phyloP scores from a whole-genome alignment of 2,113 vertebrate genomes.

The Daubentonia madagascariensis region DNA sequence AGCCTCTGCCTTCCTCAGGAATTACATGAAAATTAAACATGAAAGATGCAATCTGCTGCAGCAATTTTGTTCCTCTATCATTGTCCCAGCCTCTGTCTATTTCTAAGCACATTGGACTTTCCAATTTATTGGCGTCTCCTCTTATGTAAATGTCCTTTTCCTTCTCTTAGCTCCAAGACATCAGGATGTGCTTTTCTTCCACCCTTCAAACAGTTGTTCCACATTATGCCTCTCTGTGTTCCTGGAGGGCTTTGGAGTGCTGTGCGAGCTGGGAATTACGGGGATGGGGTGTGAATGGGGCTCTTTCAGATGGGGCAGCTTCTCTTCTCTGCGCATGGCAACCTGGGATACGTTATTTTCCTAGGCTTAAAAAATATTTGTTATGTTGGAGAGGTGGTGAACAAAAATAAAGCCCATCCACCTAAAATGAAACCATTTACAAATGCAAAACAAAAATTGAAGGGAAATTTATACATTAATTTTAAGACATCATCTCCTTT shows the following conservation, averaged over 20 bases:
- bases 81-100: slow-evolving; percentile 62
- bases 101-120: slow-evolving; percentile 64
- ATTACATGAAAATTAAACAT: slow-evolving; percentile 62
- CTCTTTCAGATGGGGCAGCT: not conserved
- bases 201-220: slow-evolving; percentile 73
- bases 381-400: slow-evolving; percentile 7
- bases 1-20: slow-evolving; percentile 57
- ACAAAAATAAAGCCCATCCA: slow-evolving; percentile 3
- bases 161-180: slow-evolving; percentile 68
- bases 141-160: slow-evolving; percentile 76
- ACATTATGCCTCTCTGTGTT: slow-evolving; percentile 45
- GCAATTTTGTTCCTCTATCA: slow-evolving; percentile 50
- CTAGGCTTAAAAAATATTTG: not conserved
- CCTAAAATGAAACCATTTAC: not conserved
- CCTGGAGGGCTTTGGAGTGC: not conserved
- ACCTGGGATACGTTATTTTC: not conserved
- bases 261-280: slow-evolving; percentile 58
- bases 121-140: slow-evolving; percentile 27
- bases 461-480: not conserved
- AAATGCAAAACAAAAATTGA: not conserved
- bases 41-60: slow-evolving; percentile 69
- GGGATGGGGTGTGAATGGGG: not conserved
- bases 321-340: not conserved
- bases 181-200: slow-evolving; percentile 69
- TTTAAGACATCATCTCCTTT: not conserved